Evolutionary conservation across 2,888 invertebrate species (phyloP).

Genomic region (Heteropelma amictum): DNA sequence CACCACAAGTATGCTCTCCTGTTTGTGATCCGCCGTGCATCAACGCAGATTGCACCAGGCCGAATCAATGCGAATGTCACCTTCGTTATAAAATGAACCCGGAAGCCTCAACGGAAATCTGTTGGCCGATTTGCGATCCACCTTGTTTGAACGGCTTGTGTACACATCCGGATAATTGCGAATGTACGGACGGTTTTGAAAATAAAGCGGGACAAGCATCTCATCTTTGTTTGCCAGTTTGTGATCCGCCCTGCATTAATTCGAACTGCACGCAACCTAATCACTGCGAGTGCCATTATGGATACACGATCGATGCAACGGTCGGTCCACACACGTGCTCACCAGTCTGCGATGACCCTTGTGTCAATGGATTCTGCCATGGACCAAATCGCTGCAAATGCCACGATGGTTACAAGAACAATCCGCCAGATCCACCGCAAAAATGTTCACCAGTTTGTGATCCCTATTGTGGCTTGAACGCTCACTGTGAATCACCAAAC

Average conservation of each 20-base stretch:
- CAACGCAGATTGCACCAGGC: constrained; percentile 11
- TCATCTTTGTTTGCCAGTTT: constrained; percentile 21
- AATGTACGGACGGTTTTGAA: constrained; percentile 13
- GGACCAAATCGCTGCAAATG: constrained; percentile 12
- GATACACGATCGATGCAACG: not conserved
- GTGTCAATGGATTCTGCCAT: not conserved
- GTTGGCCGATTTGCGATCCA: constrained; percentile 21
- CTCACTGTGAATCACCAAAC: constrained; percentile 11
- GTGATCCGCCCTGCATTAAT: constrained; percentile 19
- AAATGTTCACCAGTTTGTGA: constrained; percentile 15
- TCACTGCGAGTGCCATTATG: constrained; percentile 9
- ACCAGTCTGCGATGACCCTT: constrained; percentile 7
- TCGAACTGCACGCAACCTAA: not conserved
- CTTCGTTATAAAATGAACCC: not conserved
- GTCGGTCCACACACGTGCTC: not conserved
- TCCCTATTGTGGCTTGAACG: constrained; percentile 11
- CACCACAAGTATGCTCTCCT: not conserved
- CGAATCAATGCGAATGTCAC: constrained; percentile 23
- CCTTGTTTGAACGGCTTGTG: constrained; percentile 9
- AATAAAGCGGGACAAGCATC: too few species aligned
- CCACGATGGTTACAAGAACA: not conserved
- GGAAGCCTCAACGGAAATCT: not conserved
- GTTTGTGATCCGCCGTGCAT: constrained; percentile 24
- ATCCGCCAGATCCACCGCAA: not conserved
- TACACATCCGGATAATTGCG: not conserved